Evolutionary conservation across 2,888 invertebrate genomes (phyloP).

Genomic region (Smittia aterrima): DNA sequence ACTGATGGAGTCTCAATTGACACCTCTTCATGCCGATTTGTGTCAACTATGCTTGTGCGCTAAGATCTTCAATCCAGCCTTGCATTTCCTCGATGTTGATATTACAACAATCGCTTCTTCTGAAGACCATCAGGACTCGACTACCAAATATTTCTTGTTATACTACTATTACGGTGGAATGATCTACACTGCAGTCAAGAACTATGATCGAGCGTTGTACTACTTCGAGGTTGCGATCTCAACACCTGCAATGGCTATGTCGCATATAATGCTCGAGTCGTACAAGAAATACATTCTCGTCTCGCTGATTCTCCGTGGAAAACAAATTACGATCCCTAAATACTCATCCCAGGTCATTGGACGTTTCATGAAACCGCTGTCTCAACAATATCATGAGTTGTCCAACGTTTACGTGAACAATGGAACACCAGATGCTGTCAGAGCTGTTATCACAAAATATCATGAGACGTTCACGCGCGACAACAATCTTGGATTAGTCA

Average conservation of each 20-base stretch:
- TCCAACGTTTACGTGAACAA: conserved; percentile 74
- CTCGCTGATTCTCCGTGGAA: conserved; percentile 87
- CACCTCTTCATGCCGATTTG: conserved; percentile 90
- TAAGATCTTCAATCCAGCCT: conserved; percentile 87
- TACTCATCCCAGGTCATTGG: conserved; percentile 88
- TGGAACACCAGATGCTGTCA: conserved; percentile 70
- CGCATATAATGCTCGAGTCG: conserved; percentile 95
- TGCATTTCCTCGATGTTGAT: conserved; percentile 85
- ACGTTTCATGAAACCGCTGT: conserved; percentile 79
- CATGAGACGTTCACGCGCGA: conserved; percentile 77
- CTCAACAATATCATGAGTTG: conserved; percentile 84
- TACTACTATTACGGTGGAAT: conserved; percentile 98
- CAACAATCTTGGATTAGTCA: conserved; percentile 74
- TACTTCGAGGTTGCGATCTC: conserved; percentile 95
- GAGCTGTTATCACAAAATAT: conserved; percentile 70
- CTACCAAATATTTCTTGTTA: conserved; percentile 76
- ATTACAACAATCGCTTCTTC: conserved; percentile 82
- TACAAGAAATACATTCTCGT: conserved; percentile 96
- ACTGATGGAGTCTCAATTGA: conserved; percentile 82
- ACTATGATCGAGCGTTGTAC: conserved; percentile 88
- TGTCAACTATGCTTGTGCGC: conserved; percentile 88
- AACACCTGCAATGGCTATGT: conserved; percentile 91
- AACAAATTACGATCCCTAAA: conserved; percentile 80
- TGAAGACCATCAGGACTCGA: conserved; percentile 64
- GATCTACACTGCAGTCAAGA: conserved; percentile 92